phyloP scores from a whole-genome alignment of 2,888 invertebrate genomes.

The Phengaris arion region DNA sequence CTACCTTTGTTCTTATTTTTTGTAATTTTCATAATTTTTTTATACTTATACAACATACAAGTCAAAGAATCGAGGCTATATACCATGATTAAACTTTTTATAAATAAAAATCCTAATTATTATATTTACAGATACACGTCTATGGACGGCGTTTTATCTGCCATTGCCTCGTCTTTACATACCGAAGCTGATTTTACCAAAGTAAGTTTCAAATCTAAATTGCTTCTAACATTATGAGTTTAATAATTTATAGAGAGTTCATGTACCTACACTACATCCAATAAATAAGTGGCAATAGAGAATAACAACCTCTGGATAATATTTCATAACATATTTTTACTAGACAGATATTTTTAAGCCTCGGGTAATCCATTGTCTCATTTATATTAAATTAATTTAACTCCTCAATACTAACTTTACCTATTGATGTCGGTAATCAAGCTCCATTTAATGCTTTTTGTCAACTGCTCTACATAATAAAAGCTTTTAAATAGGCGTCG shows the following conservation, averaged over 20 bases:
- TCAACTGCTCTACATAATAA: slow-evolving; percentile 19
- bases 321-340: not conserved
- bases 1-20: too few species aligned
- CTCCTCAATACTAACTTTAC: not conserved
- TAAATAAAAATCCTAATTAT: not conserved
- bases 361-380: too few species aligned
- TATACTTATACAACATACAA: not conserved
- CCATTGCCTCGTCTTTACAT: slow-evolving; percentile 53
- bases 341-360: too few species aligned
- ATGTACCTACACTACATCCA: not conserved
- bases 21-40: too few species aligned
- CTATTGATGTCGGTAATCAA: not conserved
- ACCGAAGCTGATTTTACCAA: slow-evolving; percentile 57
- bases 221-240: not conserved
- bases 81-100: too few species aligned
- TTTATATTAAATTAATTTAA: not conserved
- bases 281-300: not conserved
- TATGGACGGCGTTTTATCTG: slow-evolving; percentile 54
- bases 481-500: slow-evolving; percentile 24
- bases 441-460: slow-evolving; percentile 2
- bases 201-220: slow-evolving; percentile 46
- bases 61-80: too few species aligned
- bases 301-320: not conserved
- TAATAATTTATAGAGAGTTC: too few species aligned
- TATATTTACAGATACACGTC: slow-evolving; percentile 54